Evolutionary conservation across 2,888 invertebrate species (phyloP), one percentile per base, ranked within the genome.

Genomic region (Spatulosminthurus flaviceps): DNA sequence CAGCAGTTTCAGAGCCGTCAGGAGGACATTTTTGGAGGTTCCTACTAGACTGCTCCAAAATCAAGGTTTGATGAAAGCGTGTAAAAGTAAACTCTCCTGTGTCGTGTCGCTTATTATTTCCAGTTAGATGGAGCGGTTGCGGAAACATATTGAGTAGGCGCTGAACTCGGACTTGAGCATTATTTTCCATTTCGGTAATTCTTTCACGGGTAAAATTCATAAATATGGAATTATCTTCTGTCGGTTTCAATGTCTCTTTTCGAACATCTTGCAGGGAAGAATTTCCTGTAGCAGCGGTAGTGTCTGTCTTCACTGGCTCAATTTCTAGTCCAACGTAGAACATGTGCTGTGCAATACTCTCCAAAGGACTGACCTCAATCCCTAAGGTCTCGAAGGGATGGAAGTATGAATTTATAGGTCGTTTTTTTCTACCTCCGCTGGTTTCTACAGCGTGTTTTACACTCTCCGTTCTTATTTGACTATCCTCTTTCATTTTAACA

Each of bases 261-360:
- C 16, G 51, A n/a, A 34, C 34, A 7, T 34, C 34, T 9, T 34
- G 51, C 51, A 19, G 16, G 7, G 51, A 51, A 51, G 7, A 41
- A 41, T 41, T 41, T 9, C 13, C 13, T 9, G 41, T 9, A 41
- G 7, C 41, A 41, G 41, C 41, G 13, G 7, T 41, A 41, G 41
- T 9, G 13, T 13, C 41, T 41, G 41, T 51, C 16, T n/a, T 51
- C 2, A 2, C 2, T 51, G 16, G 16, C 1, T n/a, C 16, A 2
- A n/a, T 19, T 51, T 51, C 51, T 16, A 51, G n/a, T 51, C 51
- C 51, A 51, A 51, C 16, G 51, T 51, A 51, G n/a, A 51, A 51
- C 51, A 51, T 19, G 16, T 51, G 51, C 5, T 19, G 16, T 9
- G 51, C 16, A 11, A 51, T n/a, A 19, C 51, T 51, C 16, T 51